Evolutionary conservation across 2,113 vertebrate genomes (phyloP).

Genomic region (Spizaetus ornatus): DNA sequence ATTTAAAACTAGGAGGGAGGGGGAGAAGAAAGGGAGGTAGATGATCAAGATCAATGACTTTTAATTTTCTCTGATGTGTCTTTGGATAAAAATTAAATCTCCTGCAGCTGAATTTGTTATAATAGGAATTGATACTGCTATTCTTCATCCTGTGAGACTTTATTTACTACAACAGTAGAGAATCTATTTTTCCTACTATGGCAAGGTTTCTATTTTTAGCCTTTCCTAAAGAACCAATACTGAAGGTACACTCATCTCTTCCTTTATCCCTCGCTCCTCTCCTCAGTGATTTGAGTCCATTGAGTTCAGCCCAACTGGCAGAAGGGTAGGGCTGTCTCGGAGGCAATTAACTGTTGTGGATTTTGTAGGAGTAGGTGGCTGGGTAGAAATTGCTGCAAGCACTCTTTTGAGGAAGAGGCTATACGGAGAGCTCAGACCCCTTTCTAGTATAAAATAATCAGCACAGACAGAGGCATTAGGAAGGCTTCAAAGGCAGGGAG

Average conservation of each 20-base stretch:
- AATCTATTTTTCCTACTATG: background rate
- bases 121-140: slow-evolving; percentile 24
- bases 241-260: background rate
- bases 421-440: background rate
- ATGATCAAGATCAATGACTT: slow-evolving; percentile 31
- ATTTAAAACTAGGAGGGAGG: background rate
- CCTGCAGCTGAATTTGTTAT: background rate
- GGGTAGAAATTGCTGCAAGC: background rate
- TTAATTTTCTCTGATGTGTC: slow-evolving; percentile 49
- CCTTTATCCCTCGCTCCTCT: background rate
- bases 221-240: background rate
- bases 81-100: slow-evolving; percentile 39
- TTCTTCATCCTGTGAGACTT: background rate
- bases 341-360: background rate
- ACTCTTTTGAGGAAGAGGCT: background rate
- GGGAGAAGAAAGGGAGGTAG: background rate
- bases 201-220: background rate
- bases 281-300: background rate
- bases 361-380: background rate
- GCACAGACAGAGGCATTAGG: background rate
- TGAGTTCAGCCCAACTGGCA: background rate
- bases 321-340: background rate
- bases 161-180: slow-evolving; percentile 5
- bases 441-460: background rate
- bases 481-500: background rate